Evolutionary conservation across 2,113 vertebrate genomes (phyloP), one percentile per base, ranked within the genome.

Genomic region (Poicephalus meyeri): DNA sequence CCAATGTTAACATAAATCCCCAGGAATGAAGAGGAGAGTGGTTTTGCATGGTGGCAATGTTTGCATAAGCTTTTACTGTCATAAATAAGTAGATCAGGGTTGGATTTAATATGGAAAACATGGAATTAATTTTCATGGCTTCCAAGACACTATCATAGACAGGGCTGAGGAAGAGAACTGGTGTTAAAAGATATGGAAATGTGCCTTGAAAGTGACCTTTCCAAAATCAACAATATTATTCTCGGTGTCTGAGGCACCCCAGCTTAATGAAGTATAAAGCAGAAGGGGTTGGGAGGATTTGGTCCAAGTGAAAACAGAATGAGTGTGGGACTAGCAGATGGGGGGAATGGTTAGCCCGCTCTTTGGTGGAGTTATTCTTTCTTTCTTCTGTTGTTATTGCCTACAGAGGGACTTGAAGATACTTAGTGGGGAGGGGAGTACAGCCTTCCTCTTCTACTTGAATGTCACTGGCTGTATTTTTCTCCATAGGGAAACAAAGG

Each of bases 241-340:
- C 56, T 83, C 84, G 42, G 17, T 91, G 70, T 95, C 18, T 86
- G 65, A 88, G 50, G 60, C n/a, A 70, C 72, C 24, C 44, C 76
- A 49, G 31, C 55, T 90, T 93, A 91, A 84, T 46, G 47, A 85
- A 69, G 37, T 80, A 55, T 63, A 63, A 70, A 94, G 68, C 73
- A 76, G 65, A 88, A 92, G 64, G 82, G 25, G 10, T 33, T 90
- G 79, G 35, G 44, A 95, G 61, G 69, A 86, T 82, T 94, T 89
- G 55, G 33, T 93, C 76, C 56, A 96, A 93, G 72, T 91, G 70
- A 52, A 94, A 95, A 86, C 88, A 96, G 91, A 95, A 94, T 50
- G 60, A 84, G 74, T 6, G 29, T 89, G 61, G 82, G 88, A 84
- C 66, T 82, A 31, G 66, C 90, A 92, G 79, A 88, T 85, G 89